Percentiles rank a stretch among this genome's conserved stretches.
phyloP scores from a whole-genome alignment of 2,797 vertebrate genomes.

The Tangara arthus region DNA sequence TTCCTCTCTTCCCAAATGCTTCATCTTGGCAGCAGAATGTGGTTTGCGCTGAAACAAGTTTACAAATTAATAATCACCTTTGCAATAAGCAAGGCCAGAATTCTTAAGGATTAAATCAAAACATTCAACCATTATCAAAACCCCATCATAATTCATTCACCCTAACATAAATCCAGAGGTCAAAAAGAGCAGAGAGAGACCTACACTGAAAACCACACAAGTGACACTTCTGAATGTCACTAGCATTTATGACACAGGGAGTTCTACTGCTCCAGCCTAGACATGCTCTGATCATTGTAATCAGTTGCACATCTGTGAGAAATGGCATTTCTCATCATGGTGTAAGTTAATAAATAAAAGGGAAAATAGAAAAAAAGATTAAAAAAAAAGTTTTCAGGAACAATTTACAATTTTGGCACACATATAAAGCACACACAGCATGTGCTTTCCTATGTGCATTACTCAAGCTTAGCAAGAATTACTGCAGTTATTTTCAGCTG shows the following conservation, averaged over 20 bases:
- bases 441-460: not conserved
- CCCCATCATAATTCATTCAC: not conserved
- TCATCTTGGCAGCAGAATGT: not conserved
- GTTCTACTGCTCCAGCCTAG: not conserved
- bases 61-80: not conserved
- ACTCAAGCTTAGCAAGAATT: not conserved
- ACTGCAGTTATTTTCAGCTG: not conserved
- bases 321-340: not conserved
- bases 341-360: not conserved
- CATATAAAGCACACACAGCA: not conserved
- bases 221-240: not conserved
- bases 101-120: not conserved
- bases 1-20: not conserved
- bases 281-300: not conserved
- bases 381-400: not conserved
- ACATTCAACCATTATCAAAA: not conserved
- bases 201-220: not conserved
- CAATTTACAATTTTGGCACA: not conserved
- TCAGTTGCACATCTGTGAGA: not conserved
- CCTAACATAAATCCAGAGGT: not conserved
- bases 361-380: too few species aligned
- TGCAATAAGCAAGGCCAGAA: not conserved
- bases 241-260: not conserved
- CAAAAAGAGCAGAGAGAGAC: not conserved
- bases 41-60: not conserved